These are phyloP conservation scores for Nemopilema nomurai DNA, from an alignment of 30 jellyfish, hydroid and myxozoan species.

Conservation along the genomic window DNA sequence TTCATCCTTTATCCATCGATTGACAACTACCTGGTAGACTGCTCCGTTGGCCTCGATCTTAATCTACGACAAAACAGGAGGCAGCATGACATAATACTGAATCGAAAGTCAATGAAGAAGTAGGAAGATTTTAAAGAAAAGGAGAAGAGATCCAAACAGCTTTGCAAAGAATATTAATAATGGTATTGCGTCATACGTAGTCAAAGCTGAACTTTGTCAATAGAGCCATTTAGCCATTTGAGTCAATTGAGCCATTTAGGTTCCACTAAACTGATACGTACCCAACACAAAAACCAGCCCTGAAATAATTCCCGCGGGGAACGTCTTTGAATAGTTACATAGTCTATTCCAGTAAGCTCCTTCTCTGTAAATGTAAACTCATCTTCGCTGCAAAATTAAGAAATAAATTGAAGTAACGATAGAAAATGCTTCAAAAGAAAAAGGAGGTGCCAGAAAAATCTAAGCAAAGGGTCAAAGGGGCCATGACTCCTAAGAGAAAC, in stretches of 20 bases:
- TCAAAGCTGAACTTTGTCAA: no score
- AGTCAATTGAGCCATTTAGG: no score
- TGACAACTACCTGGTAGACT: conserved; percentile 36
- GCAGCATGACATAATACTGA: no score
- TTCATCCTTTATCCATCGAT: conserved; percentile 49
- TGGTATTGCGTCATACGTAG: no score
- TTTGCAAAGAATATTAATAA: background rate
- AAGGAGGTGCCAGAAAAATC: no score
- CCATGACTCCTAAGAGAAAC: no score
- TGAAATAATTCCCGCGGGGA: background rate
- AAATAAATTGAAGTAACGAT: background rate
- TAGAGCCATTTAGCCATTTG: no score
- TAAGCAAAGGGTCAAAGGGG: no score
- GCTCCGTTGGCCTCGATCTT: conserved; percentile 31
- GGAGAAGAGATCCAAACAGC: background rate
- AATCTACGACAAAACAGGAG: conserved; percentile 20
- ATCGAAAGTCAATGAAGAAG: background rate
- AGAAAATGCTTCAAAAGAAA: no score
- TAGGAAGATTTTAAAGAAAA: background rate
- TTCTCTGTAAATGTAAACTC: conserved; percentile 2
- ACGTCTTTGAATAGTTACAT: background rate
- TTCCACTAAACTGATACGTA: conserved; percentile 3
- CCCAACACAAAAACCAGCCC: conserved; percentile 24
- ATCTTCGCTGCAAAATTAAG: conserved; percentile 22
- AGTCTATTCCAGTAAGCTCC: background rate